phyloP scores from a whole-genome alignment of 2,797 vertebrate genomes.

The Oreortyx pictus region DNA sequence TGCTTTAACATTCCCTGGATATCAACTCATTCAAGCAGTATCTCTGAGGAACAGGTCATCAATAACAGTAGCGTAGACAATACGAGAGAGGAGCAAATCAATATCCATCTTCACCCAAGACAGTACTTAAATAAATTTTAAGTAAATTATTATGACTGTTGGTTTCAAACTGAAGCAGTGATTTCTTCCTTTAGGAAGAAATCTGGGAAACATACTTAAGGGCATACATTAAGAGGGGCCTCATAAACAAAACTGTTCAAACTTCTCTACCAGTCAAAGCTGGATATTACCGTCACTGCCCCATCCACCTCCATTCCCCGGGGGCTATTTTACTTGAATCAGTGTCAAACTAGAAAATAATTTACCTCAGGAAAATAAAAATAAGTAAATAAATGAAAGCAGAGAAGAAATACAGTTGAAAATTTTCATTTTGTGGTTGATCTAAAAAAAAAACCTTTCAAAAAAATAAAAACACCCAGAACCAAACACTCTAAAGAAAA shows the following conservation, averaged over 20 bases:
- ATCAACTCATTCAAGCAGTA: background rate
- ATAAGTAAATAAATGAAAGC: too few relatives aligned
- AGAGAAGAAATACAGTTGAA: background rate
- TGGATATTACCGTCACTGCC: background rate
- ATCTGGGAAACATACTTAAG: background rate
- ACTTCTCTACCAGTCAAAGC: background rate
- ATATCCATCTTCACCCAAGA: background rate
- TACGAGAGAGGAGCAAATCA: background rate
- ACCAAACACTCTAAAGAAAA: background rate
- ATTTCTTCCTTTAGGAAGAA: background rate
- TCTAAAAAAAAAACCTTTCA: background rate
- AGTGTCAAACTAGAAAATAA: background rate
- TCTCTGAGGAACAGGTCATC: background rate
- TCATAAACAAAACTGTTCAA: background rate
- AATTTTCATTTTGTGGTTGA: background rate
- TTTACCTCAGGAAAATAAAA: background rate
- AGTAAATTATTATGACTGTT: background rate
- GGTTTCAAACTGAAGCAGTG: background rate
- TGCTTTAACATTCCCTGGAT: background rate
- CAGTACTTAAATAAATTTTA: background rate
- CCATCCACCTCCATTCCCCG: background rate
- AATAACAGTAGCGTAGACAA: background rate
- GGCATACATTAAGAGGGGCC: background rate
- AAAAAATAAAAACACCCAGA: too few relatives aligned
- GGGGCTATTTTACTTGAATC: background rate